Base-by-base conservation (phyloP, 2,113 vertebrate genomes). In the Chionis minor region DNA sequence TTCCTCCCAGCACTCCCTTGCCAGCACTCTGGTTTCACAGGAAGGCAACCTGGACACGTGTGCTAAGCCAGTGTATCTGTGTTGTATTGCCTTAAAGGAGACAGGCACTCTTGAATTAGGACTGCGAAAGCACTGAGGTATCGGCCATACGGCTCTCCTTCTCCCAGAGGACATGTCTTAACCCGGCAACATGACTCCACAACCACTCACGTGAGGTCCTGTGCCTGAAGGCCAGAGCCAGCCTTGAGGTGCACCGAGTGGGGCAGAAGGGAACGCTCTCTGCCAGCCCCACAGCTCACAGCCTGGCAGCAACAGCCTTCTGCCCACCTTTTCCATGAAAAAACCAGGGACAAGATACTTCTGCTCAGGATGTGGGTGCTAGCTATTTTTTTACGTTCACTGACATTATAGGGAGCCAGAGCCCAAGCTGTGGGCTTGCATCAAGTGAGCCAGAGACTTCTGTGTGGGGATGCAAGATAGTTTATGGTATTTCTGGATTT, bases 191-290 rank as follows among this genome's bases (percentile, higher is more conserved):
- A 2, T 3, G 35, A 22, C 7, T 21, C 8, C 47, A 58, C 45
- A 74, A 8, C 13, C 47, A 42, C 20, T 24, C 52, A 35, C 0
- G 0, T 22, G 28, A 63, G 24, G 22, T 54, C 28, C 38, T 33
- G 2, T 0, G 1, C 12, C 49, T 28, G 51, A 0, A 2, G 20
- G 35, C 10, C 55, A 65, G 18, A 62, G 24, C 3, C 1, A 9
- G 26, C 23, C 55, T 35, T 30, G 32, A 35, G 30, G 35, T 35
- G 26, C 35, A 15, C 18, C 4, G 55, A 67, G 22, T 0, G 0
- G 77, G 44, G 63, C 30, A 65, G 54, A 45, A 84, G 35, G 45
- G 30, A 78, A 16, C 58, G 12, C 9, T 52, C 3, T 9, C 51
- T 55, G 23, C 27, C 33, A 74, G 33, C 8, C 67, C 18, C 1